phyloP scores from a whole-genome alignment of 2,888 invertebrate genomes.

The Ophion obscuratus region DNA sequence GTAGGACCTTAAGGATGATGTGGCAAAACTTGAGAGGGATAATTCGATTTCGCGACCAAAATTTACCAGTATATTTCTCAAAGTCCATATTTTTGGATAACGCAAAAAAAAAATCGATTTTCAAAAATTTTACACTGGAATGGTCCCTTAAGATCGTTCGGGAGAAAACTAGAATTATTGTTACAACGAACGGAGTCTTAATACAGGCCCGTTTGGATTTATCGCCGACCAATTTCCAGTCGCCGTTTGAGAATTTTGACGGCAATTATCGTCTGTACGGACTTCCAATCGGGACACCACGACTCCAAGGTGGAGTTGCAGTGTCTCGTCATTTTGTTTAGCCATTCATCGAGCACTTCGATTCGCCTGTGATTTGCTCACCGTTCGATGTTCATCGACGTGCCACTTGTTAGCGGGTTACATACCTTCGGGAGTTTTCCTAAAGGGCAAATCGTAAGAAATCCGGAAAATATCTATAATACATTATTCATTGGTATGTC shows the following conservation, averaged over 20 bases:
- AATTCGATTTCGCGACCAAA: no score
- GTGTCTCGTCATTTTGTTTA: slow-evolving; percentile 19
- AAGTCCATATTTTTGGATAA: no score
- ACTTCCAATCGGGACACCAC: neutral
- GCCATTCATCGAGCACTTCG: slow-evolving; percentile 28
- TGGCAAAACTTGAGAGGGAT: no score
- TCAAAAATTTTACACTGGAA: no score
- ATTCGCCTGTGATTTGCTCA: slow-evolving; percentile 56
- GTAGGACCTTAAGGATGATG: no score
- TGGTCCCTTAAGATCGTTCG: neutral
- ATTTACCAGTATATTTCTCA: no score
- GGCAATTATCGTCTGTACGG: slow-evolving; percentile 7
- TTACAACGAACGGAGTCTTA: neutral
- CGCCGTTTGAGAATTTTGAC: neutral
- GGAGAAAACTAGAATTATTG: neutral
- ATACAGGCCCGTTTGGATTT: neutral
- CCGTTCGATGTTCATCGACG: slow-evolving; percentile 46
- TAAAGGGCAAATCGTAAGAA: no score
- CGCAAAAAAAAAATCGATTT: no score
- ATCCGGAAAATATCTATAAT: no score
- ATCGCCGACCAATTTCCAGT: slow-evolving; percentile 9
- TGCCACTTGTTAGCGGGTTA: no score
- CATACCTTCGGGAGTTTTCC: no score
- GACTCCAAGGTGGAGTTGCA: no score
- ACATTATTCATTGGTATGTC: slow-evolving; percentile 22